Evolutionary conservation across 2,797 vertebrate genomes (phyloP).

Genomic region (Cyclopterus lumpus): DNA sequence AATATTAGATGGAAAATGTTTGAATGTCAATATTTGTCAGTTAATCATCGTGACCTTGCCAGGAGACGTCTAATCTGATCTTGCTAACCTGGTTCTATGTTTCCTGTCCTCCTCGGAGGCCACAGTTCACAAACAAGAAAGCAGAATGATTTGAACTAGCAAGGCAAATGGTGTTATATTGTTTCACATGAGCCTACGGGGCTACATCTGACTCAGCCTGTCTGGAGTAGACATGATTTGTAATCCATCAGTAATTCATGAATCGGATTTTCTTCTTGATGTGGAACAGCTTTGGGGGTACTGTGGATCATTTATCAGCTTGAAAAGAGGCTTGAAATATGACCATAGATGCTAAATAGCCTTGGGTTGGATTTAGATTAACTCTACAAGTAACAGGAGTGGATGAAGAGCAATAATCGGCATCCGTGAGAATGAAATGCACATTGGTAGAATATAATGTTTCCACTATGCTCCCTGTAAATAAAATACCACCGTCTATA

Average conservation of each 20-base stretch:
- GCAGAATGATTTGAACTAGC: background rate
- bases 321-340: slow-evolving; percentile 7
- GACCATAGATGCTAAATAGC: background rate
- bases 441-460: background rate
- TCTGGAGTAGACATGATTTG: background rate
- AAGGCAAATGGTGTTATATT: background rate
- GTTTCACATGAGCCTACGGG: background rate
- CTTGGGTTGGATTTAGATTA: background rate
- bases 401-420: background rate
- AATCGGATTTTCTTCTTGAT: slow-evolving; percentile 1
- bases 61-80: background rate
- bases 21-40: background rate
- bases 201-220: background rate
- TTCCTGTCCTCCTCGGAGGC: background rate
- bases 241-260: background rate
- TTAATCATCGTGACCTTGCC: background rate
- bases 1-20: background rate
- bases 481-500: slow-evolving; percentile 2
- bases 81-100: background rate
- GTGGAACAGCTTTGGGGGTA: background rate
- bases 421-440: background rate
- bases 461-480: background rate
- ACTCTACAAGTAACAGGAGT: background rate
- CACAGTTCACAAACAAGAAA: background rate
- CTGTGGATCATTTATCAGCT: background rate